Evolutionary conservation across 2,797 vertebrate genomes (phyloP).

Genomic region (Arctocebus calabarensis): DNA sequence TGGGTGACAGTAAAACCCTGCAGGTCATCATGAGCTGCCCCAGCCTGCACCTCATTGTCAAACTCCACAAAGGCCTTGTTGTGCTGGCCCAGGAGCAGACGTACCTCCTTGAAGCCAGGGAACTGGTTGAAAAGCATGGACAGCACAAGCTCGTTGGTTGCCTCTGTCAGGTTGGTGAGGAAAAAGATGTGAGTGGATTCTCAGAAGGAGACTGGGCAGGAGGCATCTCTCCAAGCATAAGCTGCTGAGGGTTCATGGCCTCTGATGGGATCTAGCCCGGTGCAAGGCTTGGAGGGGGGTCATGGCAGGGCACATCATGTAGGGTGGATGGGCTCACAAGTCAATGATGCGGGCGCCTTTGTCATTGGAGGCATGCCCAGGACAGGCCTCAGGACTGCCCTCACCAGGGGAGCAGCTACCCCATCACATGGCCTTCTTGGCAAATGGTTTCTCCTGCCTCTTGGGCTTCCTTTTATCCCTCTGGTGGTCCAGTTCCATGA

Average conservation of each 20-base stretch:
- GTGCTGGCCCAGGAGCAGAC: slow-evolving; percentile 94
- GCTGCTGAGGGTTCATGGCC: slow-evolving; percentile 93
- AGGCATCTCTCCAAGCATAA: slow-evolving; percentile 95
- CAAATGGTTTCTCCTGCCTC: slow-evolving; percentile 84
- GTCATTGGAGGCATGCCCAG: slow-evolving; percentile 94
- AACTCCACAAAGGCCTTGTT: slow-evolving; percentile 98
- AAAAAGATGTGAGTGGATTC: slow-evolving; percentile 97
- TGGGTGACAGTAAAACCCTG: slow-evolving; percentile 98
- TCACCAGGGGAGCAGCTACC: slow-evolving; percentile 85
- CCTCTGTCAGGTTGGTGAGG: slow-evolving; percentile 96
- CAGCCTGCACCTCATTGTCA: slow-evolving; percentile 95
- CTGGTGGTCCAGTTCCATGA: slow-evolving; percentile 95
- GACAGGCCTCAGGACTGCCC: slow-evolving; percentile 90
- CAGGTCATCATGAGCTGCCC: slow-evolving; percentile 93
- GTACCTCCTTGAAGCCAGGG: slow-evolving; percentile 97
- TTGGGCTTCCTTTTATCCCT: slow-evolving; percentile 94
- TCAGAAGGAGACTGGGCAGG: slow-evolving; percentile 93
- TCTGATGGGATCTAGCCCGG: slow-evolving; percentile 94
- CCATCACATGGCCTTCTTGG: slow-evolving; percentile 91
- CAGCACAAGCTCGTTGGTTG: slow-evolving; percentile 97
- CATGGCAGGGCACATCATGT: slow-evolving; percentile 97
- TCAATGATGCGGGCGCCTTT: slow-evolving; percentile 95
- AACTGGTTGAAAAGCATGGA: slow-evolving; percentile 99
- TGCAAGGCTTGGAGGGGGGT: slow-evolving; percentile 95
- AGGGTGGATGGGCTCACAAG: slow-evolving; percentile 94